Evolutionary conservation across 2,113 vertebrate species (phyloP).

Genomic region (Cheirogaleus medius): DNA sequence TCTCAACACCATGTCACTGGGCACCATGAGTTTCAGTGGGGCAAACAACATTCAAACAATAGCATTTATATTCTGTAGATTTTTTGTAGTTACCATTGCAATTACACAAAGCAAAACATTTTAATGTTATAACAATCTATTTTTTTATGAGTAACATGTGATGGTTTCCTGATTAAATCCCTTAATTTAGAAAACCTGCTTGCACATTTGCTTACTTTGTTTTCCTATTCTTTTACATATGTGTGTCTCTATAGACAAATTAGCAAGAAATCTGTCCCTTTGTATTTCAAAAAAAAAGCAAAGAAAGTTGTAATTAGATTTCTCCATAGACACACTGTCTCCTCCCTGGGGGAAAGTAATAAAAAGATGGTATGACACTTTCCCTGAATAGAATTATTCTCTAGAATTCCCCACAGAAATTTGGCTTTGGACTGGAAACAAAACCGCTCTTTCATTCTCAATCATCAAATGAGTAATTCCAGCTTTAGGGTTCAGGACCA

Average conservation of each 20-base stretch:
- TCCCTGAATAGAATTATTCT: not conserved
- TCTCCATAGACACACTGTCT: not conserved
- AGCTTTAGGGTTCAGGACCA: not conserved
- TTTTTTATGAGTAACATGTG: conserved; percentile 10
- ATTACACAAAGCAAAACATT: not conserved
- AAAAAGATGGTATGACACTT: not conserved
- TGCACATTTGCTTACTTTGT: not conserved
- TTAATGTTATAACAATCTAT: not conserved
- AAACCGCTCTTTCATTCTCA: not conserved
- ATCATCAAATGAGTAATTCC: not conserved
- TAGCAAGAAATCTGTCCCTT: not conserved
- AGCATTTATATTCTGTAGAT: not conserved
- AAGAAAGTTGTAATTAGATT: conserved; percentile 19
- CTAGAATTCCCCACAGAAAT: not conserved
- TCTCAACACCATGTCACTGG: not conserved
- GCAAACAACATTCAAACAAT: not conserved
- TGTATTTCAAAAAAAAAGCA: not conserved
- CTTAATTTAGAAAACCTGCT: not conserved
- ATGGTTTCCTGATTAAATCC: not conserved
- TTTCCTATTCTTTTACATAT: not conserved
- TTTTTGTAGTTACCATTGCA: not conserved
- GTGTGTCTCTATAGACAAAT: not conserved
- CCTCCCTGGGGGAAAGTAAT: not conserved
- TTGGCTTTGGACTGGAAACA: not conserved
- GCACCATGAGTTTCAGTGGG: not conserved